Base-by-base conservation (phyloP, 1,140 invertebrate genomes). In the Panagrolaimus sp. region DNA sequence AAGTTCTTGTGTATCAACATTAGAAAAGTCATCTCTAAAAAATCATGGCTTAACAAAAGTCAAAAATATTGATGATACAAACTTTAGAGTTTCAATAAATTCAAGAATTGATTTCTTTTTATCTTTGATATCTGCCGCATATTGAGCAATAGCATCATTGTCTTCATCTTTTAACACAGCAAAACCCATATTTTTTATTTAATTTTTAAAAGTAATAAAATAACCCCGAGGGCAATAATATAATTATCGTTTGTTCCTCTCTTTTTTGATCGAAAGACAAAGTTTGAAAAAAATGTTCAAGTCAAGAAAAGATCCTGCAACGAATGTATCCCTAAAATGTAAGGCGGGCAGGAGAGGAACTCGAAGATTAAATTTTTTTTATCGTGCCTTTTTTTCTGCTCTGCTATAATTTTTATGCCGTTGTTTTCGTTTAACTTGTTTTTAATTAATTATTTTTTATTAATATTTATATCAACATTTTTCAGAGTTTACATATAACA, bases 401-500 rank as follows among this genome's bases (percentile, higher is more conserved):
- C 32, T 38, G 32, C 32, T 38, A 38, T 38, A 4, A 38, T 38
- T 38, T 38, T 38, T 38, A 7, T 38, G 32, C 32, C 32, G 32
- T 38, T 38, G 7, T 38, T 38, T 38, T 38, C 32, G 32, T 38
- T 38, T 4, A 38, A 38, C 32, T 38, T 21, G 52, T 58, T 58
- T 58, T 58, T 58, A 21, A 1, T 58, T 12, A 58, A 58, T 26
- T n/a, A n/a, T 2, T 58, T 26, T 28, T 21, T 26, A 5, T 58
- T 12, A 5, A 12, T 12, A n/a, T 21, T 21, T 12, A 58, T 21
- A 4, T 28, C 14, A 12, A 21, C 52, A 28, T 58, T 21, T 10
- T 66, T 44, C n/a, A 43, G 15, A 9, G 46, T 32, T 45, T 17
- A 32, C 43, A 12, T 43, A 69, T 12, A 43, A 67, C 46, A 74